These are phyloP conservation scores for Ovibos moschatus DNA, from an alignment of 2,113 vertebrate genomes.

Conservation along the genomic window DNA sequence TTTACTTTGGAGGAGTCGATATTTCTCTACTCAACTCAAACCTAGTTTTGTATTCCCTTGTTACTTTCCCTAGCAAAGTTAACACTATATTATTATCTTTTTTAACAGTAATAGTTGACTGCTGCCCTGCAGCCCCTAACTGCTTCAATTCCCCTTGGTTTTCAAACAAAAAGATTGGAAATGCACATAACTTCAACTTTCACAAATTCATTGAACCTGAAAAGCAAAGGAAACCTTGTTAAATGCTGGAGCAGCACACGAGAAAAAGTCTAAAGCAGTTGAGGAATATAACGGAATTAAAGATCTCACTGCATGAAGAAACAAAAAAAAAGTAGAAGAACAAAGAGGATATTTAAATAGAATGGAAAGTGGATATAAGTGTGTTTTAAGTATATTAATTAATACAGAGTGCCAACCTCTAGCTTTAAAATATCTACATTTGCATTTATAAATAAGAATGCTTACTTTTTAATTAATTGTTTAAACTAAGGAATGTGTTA, in stretches of 20 bases:
- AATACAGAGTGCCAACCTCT: not conserved
- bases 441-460: not conserved
- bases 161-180: slow-evolving; percentile 72
- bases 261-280: not conserved
- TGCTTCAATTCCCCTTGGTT: slow-evolving; percentile 66
- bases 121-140: slow-evolving; percentile 69
- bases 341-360: not conserved
- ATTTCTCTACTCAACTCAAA: slow-evolving; percentile 65
- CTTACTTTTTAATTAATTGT: not conserved
- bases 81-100: slow-evolving; percentile 67
- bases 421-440: not conserved
- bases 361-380: not conserved
- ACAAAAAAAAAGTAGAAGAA: slow-evolving; percentile 8
- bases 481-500: not conserved
- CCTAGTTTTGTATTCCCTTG: slow-evolving; percentile 65
- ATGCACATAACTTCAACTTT: slow-evolving; percentile 69
- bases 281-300: slow-evolving; percentile 28
- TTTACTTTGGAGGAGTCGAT: slow-evolving; percentile 61
- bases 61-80: slow-evolving; percentile 48
- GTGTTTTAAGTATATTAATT: not conserved
- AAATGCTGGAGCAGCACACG: slow-evolving; percentile 49
- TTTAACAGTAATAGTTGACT: slow-evolving; percentile 71
- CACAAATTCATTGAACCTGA: slow-evolving; percentile 72
- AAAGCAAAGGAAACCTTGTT: slow-evolving; percentile 74
- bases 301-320: not conserved